A percentile compares a stretch with the other conserved stretches of the same genome.
Conservation (phyloP, 1,140 invertebrate genomes). For the Rhyacophila brunnea region DNA sequence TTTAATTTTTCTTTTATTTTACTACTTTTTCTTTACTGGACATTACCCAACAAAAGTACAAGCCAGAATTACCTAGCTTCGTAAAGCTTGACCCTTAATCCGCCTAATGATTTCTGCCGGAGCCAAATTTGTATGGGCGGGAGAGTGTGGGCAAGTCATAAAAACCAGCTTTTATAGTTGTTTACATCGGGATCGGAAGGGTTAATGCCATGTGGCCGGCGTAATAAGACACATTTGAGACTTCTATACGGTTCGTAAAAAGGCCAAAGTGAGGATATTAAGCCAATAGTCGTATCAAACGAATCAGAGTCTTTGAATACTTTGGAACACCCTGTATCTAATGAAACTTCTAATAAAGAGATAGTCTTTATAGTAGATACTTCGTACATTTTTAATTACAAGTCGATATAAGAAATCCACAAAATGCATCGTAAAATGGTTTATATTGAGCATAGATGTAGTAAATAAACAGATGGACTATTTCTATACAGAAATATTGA, state of each 20-base stretch:
- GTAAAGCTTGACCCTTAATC: conserved; percentile 1
- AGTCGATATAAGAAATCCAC: no score
- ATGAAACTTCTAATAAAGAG: no score
- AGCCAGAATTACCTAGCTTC: background rate
- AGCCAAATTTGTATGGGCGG: background rate
- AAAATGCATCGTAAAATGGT: no score
- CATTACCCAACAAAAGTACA: no score
- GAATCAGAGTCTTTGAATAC: background rate
- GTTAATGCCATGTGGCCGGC: background rate
- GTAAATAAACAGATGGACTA: no score
- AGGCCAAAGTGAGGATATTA: background rate
- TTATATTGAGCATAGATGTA: no score
- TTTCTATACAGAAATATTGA: no score
- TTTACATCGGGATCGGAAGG: conserved; percentile 1
- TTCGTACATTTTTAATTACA: no score
- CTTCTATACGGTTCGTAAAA: background rate
- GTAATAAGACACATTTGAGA: background rate
- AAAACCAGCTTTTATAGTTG: background rate
- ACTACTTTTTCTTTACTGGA: no score
- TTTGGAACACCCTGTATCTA: no score
- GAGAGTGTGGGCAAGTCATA: background rate
- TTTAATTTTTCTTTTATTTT: no score
- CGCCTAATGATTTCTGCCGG: background rate
- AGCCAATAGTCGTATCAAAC: background rate
- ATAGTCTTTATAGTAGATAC: no score